These are phyloP conservation scores for Polydrusus pterygomalis DNA, from an alignment of 2,888 invertebrate genomes.

Conservation along the genomic window DNA sequence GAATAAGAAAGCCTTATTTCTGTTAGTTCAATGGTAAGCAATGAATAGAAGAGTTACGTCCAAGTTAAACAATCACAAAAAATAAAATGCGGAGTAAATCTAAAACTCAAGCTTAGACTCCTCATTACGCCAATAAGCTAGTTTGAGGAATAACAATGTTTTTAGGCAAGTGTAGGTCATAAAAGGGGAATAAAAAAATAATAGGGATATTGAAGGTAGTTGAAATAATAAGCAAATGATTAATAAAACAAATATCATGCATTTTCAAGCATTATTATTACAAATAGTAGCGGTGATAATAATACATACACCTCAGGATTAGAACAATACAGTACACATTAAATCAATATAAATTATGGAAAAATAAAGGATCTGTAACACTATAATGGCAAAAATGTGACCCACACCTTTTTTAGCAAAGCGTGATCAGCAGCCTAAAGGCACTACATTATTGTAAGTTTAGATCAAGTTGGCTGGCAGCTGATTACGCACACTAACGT, in stretches of 20 bases:
- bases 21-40: slow-evolving; percentile 45
- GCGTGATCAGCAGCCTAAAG: slow-evolving; percentile 73
- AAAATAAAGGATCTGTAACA: slow-evolving; percentile 60
- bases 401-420: slow-evolving; percentile 70
- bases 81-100: slow-evolving; percentile 61
- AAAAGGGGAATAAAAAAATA: slow-evolving; percentile 27
- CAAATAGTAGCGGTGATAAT: slow-evolving; percentile 81
- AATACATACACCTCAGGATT: slow-evolving; percentile 76
- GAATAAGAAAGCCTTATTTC: slow-evolving; percentile 32
- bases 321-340: slow-evolving; percentile 74
- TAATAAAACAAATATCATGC: slow-evolving; percentile 90
- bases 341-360: slow-evolving; percentile 68
- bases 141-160: slow-evolving; percentile 44
- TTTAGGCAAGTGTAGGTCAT: slow-evolving; percentile 46
- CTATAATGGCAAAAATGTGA: slow-evolving; percentile 67
- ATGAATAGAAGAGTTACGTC: slow-evolving; percentile 35
- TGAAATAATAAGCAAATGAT: slow-evolving; percentile 72
- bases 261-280: slow-evolving; percentile 92
- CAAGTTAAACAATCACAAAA: slow-evolving; percentile 61
- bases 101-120: slow-evolving; percentile 26
- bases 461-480: slow-evolving; percentile 68
- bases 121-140: slow-evolving; percentile 37
- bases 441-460: slow-evolving; percentile 72
- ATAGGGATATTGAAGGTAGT: slow-evolving; percentile 57
- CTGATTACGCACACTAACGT: slow-evolving; percentile 70